Base-by-base conservation (phyloP, 1,140 invertebrate species). In the Physella acuta region DNA sequence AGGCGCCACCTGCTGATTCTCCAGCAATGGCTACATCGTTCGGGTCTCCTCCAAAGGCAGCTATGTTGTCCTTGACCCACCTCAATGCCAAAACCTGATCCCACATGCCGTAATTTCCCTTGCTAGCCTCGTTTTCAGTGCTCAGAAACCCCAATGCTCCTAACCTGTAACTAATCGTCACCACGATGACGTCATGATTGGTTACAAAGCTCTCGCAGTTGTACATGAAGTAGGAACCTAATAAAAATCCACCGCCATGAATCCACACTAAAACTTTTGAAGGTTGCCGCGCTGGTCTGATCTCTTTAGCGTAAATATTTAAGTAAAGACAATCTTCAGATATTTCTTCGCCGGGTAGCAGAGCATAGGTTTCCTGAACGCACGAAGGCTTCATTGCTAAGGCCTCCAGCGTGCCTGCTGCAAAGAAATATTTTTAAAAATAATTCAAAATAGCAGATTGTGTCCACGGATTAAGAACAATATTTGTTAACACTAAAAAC, bases 41-140 rank as follows among this genome's bases (percentile, higher is more conserved):
- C 37, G 68, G 55, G 55, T 81, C 67, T 14, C 79, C 81, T 8
- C 76, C 77, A 69, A 82, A 82, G 30, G 52, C 68, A 37, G 39
- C 70, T 39, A 82, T 78, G 66, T 82, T 79, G 39, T 74, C 66
- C 26, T 76, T 71, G 20, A 81, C 70, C 94, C 94, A 97, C 71
- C 92, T 88, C 71, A 98, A 91, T 0, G 94, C 95, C 78, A 96
- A 75, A 0, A 92, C 90, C 86, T 97, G 94, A 86, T 98, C 95
- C 90, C 92, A 84, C 31, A 89, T 77, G 28, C 88, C 88, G 73
- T 82, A 80, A 72, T 89, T 89, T n/a, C 88, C 88, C 17, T 81
- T 78, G 2, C 62, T 17, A 24, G 39, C 44, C 3, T 67, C 61
- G 49, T 73, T 60, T 1, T 71, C 73, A 33, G 69, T 68, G 31